These are phyloP conservation scores for Coendou prehensilis DNA, from an alignment of 2,797 vertebrate species.

Conservation along the genomic window DNA sequence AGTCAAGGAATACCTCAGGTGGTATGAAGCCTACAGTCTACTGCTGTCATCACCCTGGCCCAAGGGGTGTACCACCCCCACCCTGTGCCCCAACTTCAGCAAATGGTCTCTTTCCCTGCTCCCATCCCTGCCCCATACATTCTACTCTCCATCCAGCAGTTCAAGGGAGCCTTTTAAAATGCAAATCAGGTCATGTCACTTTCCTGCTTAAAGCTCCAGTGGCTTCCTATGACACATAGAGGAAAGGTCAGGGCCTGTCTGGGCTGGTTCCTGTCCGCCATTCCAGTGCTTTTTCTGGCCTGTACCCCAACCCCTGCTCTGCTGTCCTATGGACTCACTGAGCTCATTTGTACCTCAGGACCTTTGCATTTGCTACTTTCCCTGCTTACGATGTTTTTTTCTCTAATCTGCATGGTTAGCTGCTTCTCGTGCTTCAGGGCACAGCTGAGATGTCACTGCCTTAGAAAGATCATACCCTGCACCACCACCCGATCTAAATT, in stretches of 20 bases:
- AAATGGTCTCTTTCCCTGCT: background rate
- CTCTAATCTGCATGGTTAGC: background rate
- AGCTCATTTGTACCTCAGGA: background rate
- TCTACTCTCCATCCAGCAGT: background rate
- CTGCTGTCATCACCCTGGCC: background rate
- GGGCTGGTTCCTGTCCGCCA: background rate
- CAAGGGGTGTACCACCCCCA: background rate
- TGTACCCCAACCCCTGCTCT: background rate
- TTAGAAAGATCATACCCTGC: background rate
- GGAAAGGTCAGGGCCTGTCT: background rate
- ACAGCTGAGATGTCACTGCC: background rate
- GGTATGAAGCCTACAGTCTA: background rate
- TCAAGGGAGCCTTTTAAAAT: slow-evolving; percentile 4
- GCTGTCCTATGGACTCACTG: background rate
- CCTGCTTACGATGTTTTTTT: background rate
- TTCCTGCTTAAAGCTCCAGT: background rate
- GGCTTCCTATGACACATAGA: slow-evolving; percentile 15
- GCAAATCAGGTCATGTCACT: background rate
- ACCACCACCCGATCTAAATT: background rate
- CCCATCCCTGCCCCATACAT: background rate
- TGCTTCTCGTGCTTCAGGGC: slow-evolving; percentile 16
- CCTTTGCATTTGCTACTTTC: slow-evolving; percentile 16
- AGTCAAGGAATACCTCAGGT: background rate
- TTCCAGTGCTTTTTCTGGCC: background rate
- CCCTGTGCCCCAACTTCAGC: background rate